Evolutionary conservation across 2,888 invertebrate species (phyloP).

Genomic region (Metalampra italica): DNA sequence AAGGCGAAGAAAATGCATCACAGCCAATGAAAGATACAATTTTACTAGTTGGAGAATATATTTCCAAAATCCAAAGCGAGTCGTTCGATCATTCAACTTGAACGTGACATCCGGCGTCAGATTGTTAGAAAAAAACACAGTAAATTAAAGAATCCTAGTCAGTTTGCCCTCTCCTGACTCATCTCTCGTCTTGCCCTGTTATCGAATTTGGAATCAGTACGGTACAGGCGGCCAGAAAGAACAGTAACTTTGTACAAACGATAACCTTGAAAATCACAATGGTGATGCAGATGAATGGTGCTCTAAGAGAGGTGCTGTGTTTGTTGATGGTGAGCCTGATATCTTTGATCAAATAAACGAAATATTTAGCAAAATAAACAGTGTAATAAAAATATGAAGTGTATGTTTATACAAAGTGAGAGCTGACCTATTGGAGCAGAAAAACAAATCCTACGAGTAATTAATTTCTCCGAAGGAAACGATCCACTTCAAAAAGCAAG

Average conservation of each 20-base stretch:
- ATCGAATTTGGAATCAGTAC: slow-evolving; percentile 48
- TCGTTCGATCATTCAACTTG: slow-evolving; percentile 60
- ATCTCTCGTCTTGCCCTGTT: slow-evolving; percentile 39
- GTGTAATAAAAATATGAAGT: background rate
- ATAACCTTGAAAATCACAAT: slow-evolving; percentile 32
- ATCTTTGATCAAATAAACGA: background rate
- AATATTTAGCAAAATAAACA: background rate
- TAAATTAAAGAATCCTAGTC: slow-evolving; percentile 39
- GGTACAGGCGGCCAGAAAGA: slow-evolving; percentile 42
- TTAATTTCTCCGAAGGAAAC: slow-evolving; percentile 34
- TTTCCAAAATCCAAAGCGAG: slow-evolving; percentile 43
- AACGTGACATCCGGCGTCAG: slow-evolving; percentile 66
- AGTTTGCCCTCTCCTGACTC: slow-evolving; percentile 44
- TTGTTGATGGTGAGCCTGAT: slow-evolving; percentile 34
- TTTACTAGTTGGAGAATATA: background rate
- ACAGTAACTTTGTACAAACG: slow-evolving; percentile 34
- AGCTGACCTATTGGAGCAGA: slow-evolving; percentile 26
- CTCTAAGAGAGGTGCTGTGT: slow-evolving; percentile 30
- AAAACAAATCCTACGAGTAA: slow-evolving; percentile 23
- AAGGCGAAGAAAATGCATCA: background rate
- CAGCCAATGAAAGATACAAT: slow-evolving; percentile 1
- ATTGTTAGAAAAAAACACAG: slow-evolving; percentile 35
- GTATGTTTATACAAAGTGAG: slow-evolving; percentile 33
- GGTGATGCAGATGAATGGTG: slow-evolving; percentile 28
- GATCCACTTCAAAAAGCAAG: slow-evolving; percentile 41